These are phyloP conservation scores for Halictus ligatus DNA, from an alignment of 2,888 invertebrate species.

Conservation along the genomic window DNA sequence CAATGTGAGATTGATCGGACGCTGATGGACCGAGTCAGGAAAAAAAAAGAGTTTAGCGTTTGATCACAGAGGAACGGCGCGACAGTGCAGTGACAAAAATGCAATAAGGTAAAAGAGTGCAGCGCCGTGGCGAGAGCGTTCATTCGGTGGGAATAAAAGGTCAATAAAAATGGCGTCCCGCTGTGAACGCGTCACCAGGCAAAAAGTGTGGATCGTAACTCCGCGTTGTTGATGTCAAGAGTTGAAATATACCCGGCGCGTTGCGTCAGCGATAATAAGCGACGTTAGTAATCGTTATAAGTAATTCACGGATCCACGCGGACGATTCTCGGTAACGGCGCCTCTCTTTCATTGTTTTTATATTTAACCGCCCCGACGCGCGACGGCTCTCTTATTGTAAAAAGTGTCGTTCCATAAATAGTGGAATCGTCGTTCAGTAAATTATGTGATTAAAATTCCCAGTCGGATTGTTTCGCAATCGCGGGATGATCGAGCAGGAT, in stretches of 20 bases:
- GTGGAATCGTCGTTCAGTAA: neutral
- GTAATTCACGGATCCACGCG: slow-evolving; percentile 51
- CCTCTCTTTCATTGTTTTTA: neutral
- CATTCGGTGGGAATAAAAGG: slow-evolving; percentile 43
- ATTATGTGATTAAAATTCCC: slow-evolving; percentile 9
- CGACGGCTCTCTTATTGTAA: neutral
- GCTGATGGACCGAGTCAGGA: neutral
- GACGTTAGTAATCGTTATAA: slow-evolving; percentile 53
- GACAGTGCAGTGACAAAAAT: slow-evolving; percentile 5
- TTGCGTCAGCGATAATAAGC: slow-evolving; percentile 66
- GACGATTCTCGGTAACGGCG: neutral
- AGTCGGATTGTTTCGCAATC: neutral
- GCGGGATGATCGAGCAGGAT: neutral
- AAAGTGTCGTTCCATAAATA: neutral
- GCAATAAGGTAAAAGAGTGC: slow-evolving; percentile 28
- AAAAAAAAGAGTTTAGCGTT: no score
- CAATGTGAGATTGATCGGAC: neutral
- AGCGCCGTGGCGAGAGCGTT: slow-evolving; percentile 31
- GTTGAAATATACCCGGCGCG: slow-evolving; percentile 51
- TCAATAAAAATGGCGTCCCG: slow-evolving; percentile 43
- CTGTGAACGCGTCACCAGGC: slow-evolving; percentile 61
- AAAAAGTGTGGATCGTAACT: slow-evolving; percentile 67
- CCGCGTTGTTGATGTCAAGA: slow-evolving; percentile 47
- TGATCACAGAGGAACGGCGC: no score
- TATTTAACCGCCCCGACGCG: slow-evolving; percentile 26